These are phyloP conservation scores for Sylvilagus floridanus DNA, from an alignment of 2,797 vertebrate genomes.

Conservation along the genomic window DNA sequence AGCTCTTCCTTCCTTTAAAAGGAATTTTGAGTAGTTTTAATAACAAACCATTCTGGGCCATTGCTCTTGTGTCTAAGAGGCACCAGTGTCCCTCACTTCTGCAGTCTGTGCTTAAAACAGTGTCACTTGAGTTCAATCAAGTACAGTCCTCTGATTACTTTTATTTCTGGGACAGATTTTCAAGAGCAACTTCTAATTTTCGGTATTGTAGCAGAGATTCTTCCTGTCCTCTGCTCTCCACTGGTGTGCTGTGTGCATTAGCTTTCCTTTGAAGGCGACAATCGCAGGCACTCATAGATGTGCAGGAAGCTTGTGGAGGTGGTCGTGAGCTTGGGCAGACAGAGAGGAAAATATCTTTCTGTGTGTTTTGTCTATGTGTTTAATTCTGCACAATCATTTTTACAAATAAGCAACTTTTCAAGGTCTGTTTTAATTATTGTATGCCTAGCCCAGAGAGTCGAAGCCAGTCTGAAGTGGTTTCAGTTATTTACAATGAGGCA, in stretches of 20 bases:
- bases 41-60: constrained; percentile 78
- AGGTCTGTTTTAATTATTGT: constrained; percentile 42
- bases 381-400: constrained; percentile 44
- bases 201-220: constrained; percentile 70
- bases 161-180: constrained; percentile 79
- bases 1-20: constrained; percentile 75
- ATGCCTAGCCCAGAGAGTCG: constrained; percentile 1
- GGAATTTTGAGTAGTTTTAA: constrained; percentile 81
- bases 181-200: constrained; percentile 82
- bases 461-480: background rate
- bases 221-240: constrained; percentile 35
- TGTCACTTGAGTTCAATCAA: constrained; percentile 80
- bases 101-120: constrained; percentile 73
- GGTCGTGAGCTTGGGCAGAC: background rate
- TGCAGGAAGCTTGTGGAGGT: constrained; percentile 14
- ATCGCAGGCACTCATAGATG: background rate
- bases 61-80: constrained; percentile 74
- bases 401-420: background rate
- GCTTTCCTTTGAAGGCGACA: background rate
- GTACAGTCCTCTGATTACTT: constrained; percentile 77
- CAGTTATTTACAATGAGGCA: constrained; percentile 11
- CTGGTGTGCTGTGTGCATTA: constrained; percentile 55
- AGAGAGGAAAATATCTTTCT: background rate
- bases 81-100: constrained; percentile 65
- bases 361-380: background rate